Evolutionary conservation across 2,797 vertebrate species (phyloP).

Genomic region (Enteromius anoplus): DNA sequence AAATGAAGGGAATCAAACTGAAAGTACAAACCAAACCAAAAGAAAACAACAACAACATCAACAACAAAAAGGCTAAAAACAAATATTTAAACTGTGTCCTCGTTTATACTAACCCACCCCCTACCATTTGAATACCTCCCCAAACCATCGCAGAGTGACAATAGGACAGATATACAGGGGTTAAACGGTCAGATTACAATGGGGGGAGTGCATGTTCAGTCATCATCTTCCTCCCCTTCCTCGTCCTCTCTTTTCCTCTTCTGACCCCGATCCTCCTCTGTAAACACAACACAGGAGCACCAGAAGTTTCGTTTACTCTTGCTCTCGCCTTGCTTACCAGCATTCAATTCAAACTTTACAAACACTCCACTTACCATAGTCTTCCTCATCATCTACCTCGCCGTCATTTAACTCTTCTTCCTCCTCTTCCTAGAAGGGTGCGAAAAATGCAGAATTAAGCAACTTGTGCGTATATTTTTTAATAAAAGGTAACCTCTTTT

Average conservation of each 20-base stretch:
- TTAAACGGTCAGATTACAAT: conserved; percentile 94
- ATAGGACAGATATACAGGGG: conserved; percentile 81
- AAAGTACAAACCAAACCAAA: conserved; percentile 69
- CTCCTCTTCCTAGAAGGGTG: conserved; percentile 82
- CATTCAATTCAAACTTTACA: background rate
- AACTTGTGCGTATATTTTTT: background rate
- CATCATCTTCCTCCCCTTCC: conserved; percentile 90
- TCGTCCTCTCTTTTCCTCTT: conserved; percentile 99
- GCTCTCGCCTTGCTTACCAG: background rate
- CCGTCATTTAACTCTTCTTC: conserved; percentile 91
- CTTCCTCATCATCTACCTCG: conserved; percentile 90
- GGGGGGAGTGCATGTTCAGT: conserved; percentile 73
- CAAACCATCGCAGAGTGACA: conserved; percentile 84
- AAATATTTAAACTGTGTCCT: conserved; percentile 84
- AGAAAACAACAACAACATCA: conserved; percentile 67
- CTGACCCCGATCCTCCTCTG: conserved; percentile 88
- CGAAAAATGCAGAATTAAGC: background rate
- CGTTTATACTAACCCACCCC: conserved; percentile 62
- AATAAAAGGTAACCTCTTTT: background rate
- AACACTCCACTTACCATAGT: conserved; percentile 75
- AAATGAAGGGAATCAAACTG: conserved; percentile 68
- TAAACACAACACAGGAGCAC: conserved; percentile 1
- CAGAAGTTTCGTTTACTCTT: background rate
- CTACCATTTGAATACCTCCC: conserved; percentile 78
- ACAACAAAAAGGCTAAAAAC: conserved; percentile 74